These are phyloP conservation scores for Yponomeuta plumbellus DNA, from an alignment of 2,888 invertebrate genomes.

Conservation along the genomic window DNA sequence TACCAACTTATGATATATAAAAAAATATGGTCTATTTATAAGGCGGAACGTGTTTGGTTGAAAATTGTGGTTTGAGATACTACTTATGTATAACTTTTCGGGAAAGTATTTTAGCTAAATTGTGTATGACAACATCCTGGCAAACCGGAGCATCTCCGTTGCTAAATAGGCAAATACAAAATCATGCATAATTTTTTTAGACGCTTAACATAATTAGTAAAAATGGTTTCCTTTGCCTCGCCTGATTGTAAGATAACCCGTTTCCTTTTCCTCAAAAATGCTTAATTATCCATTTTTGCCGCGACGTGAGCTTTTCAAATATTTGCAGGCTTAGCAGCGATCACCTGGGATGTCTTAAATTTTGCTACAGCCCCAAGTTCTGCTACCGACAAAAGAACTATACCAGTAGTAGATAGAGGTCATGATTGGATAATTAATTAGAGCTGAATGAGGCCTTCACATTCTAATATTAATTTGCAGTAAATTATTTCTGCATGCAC, in stretches of 20 bases:
- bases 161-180: neutral
- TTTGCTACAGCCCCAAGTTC: too few species aligned
- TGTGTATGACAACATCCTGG: neutral
- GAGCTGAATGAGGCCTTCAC: neutral
- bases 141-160: neutral
- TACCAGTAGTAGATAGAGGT: neutral
- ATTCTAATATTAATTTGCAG: constrained; percentile 3
- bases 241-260: neutral
- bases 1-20: too few species aligned
- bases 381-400: neutral
- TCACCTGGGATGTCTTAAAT: too few species aligned
- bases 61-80: too few species aligned
- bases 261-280: neutral
- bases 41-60: too few species aligned
- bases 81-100: too few species aligned
- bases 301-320: neutral
- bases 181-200: neutral
- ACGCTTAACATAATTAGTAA: neutral
- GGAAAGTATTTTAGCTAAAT: too few species aligned
- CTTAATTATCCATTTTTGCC: neutral
- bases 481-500: neutral
- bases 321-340: neutral
- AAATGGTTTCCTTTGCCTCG: neutral
- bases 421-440: constrained; percentile 2
- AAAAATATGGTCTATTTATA: too few species aligned